Conservation (phyloP, 1,140 invertebrate species). For the Homarus americanus region DNA sequence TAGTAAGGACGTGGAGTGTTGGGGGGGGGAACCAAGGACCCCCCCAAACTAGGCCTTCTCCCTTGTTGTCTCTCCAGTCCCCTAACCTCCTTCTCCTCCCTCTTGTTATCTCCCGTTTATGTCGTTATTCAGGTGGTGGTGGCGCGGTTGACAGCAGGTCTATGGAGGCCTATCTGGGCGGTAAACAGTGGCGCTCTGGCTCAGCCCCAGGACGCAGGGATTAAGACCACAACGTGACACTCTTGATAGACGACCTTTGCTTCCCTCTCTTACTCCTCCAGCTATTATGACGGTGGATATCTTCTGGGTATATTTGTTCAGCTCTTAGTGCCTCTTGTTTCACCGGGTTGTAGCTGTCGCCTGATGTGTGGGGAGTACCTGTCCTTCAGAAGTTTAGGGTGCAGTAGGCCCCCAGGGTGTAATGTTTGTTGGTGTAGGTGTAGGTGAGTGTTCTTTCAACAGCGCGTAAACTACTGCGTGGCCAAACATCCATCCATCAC, state of each 20-base stretch:
- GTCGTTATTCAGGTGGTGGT: neutral
- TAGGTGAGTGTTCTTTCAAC: slow-evolving; percentile 23
- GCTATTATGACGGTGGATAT: too few relatives aligned
- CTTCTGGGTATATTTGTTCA: too few relatives aligned
- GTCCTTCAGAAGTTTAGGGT: neutral
- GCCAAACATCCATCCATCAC: slow-evolving; percentile 35
- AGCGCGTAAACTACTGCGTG: slow-evolving; percentile 40
- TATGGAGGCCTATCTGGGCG: neutral
- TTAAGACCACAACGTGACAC: too few relatives aligned
- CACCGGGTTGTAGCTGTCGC: neutral
- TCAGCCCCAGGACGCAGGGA: neutral
- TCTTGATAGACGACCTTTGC: too few relatives aligned
- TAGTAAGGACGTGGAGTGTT: neutral
- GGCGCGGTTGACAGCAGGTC: slow-evolving; percentile 24
- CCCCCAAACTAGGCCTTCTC: too few relatives aligned
- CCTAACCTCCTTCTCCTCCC: neutral
- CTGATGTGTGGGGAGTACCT: neutral
- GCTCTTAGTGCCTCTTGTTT: too few relatives aligned
- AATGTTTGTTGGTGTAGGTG: slow-evolving; percentile 40
- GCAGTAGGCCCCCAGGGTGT: slow-evolving; percentile 10
- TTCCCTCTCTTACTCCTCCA: too few relatives aligned
- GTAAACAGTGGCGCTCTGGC: slow-evolving; percentile 21
- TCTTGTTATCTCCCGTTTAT: neutral
- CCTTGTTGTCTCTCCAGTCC: too few relatives aligned
- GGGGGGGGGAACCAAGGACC: neutral